These are phyloP conservation scores for Mola mola DNA, from an alignment of 2,113 vertebrate species.

Conservation along the genomic window DNA sequence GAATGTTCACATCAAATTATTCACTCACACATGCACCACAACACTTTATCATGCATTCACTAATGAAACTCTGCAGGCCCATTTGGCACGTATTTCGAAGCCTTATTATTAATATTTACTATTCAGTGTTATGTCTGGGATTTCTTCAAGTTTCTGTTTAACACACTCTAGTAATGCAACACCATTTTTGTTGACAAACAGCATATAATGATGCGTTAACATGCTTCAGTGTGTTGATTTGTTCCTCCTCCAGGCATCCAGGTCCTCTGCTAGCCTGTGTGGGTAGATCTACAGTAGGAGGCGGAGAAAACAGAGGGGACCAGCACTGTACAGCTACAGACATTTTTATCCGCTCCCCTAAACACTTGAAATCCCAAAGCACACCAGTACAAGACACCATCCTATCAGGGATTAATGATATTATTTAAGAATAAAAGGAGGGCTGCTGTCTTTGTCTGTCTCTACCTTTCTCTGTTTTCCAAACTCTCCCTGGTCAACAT, in stretches of 20 bases:
- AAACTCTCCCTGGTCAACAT: constrained; percentile 65
- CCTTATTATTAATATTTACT: no score
- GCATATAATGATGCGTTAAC: constrained; percentile 59
- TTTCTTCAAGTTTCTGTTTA: constrained; percentile 27
- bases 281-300: constrained; percentile 74
- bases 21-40: constrained; percentile 10
- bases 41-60: background rate
- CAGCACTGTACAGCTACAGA: constrained; percentile 63
- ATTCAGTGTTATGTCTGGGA: no score
- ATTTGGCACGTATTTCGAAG: constrained; percentile 21
- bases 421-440: constrained; percentile 58
- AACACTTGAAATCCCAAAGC: constrained; percentile 40
- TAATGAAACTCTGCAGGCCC: background rate
- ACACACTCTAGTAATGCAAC: constrained; percentile 20
- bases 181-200: constrained; percentile 42
- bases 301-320: constrained; percentile 61
- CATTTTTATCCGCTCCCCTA: constrained; percentile 60
- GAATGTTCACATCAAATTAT: constrained; percentile 48
- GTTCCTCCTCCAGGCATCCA: constrained; percentile 74
- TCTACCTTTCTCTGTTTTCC: constrained; percentile 60
- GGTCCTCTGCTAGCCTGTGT: constrained; percentile 72
- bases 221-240: constrained; percentile 71
- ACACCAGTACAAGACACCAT: constrained; percentile 39
- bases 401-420: constrained; percentile 26
- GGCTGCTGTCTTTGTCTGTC: constrained; percentile 69